phyloP scores from a whole-genome alignment of 2,888 invertebrate genomes.

The Thysanoteuthis rhombus region DNA sequence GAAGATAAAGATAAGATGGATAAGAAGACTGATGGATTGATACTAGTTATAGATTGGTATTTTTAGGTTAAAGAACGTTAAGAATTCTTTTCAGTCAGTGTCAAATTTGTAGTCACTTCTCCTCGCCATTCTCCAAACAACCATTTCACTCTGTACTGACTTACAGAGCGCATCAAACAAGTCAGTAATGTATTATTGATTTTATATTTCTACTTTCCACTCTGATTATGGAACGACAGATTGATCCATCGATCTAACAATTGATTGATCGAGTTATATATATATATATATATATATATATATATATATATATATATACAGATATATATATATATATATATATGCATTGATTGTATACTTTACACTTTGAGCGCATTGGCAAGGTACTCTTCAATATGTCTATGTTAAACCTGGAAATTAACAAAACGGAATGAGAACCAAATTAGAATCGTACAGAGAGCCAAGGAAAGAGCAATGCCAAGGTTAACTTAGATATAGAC shows the following conservation, averaged over 20 bases:
- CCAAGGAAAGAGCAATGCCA: too few relatives aligned
- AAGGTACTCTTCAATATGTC: too few relatives aligned
- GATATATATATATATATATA: too few relatives aligned
- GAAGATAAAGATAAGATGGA: neutral
- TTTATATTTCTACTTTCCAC: neutral
- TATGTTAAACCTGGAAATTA: too few relatives aligned
- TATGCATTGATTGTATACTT: too few relatives aligned
- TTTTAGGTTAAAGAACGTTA: neutral
- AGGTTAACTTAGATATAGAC: too few relatives aligned
- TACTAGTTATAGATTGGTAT: neutral
- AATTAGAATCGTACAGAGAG: too few relatives aligned
- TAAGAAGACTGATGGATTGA: neutral
- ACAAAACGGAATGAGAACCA: too few relatives aligned
- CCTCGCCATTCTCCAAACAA: neutral
- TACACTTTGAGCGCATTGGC: too few relatives aligned
- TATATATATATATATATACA: too few relatives aligned
- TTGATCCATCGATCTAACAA: neutral
- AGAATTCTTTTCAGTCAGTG: neutral
- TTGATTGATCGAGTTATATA: neutral
- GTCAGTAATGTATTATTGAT: neutral
- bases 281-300: too few relatives aligned
- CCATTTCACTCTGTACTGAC: neutral
- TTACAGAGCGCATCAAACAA: neutral
- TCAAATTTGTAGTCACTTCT: neutral
- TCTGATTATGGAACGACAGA: conserved; percentile 12